Conservation (phyloP, 2,113 vertebrate genomes). For the Saiga tatarica region DNA sequence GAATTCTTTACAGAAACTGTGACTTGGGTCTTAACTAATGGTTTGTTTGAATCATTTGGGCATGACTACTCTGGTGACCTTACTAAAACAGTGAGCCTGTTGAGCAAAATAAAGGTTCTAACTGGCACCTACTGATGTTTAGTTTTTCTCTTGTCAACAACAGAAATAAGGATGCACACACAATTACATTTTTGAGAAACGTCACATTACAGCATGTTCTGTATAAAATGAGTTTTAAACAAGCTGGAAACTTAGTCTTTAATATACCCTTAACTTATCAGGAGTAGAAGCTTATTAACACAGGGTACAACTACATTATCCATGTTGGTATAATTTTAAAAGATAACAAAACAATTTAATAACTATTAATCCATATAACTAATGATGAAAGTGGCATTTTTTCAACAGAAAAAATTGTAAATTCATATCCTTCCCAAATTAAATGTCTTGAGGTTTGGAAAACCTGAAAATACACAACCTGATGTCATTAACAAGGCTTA, state of each 20-base stretch:
- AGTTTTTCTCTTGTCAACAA: conserved; percentile 56
- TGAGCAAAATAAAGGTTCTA: conserved; percentile 18
- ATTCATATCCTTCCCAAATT: neutral
- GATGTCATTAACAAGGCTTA: neutral
- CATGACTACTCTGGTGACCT: neutral
- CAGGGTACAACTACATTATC: neutral
- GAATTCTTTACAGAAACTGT: conserved; percentile 11
- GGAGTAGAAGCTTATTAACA: neutral
- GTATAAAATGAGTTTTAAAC: conserved; percentile 26
- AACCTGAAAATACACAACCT: conserved; percentile 21
- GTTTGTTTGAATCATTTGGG: neutral
- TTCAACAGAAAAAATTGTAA: neutral
- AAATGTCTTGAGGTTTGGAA: conserved; percentile 5
- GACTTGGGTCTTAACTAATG: neutral
- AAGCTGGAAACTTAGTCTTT: conserved; percentile 7
- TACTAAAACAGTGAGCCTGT: conserved; percentile 41
- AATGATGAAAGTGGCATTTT: neutral
- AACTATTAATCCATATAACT: neutral
- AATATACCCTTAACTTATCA: neutral
- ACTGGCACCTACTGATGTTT: neutral
- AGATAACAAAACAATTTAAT: neutral
- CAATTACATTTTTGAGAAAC: conserved; percentile 37
- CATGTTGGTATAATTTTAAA: neutral
- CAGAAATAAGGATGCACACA: conserved; percentile 5
- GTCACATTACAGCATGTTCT: neutral